phyloP scores from a whole-genome alignment of 53 echinoderm and acorn worm species.

The Luidia sarsii region DNA sequence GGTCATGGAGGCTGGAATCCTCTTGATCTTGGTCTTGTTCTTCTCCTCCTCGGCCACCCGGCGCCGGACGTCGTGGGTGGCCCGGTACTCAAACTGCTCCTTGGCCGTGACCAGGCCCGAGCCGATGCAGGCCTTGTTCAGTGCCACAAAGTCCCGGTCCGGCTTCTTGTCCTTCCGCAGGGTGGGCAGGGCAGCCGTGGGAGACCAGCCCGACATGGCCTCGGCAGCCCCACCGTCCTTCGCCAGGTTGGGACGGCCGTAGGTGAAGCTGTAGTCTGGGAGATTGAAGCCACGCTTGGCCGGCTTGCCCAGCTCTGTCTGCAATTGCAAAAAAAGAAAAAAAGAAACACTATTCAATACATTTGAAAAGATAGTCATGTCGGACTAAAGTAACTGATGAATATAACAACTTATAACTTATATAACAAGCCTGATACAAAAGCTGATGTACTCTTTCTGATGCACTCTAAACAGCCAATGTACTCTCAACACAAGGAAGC shows the following conservation, averaged over 20 bases:
- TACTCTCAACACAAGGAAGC: not conserved
- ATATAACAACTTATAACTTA: too few relatives aligned
- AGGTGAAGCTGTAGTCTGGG: conserved; percentile 81
- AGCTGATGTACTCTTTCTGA: too few relatives aligned
- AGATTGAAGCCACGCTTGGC: conserved; percentile 84
- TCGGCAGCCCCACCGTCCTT: conserved; percentile 92
- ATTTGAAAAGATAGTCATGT: too few relatives aligned
- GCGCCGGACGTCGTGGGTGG: conserved; percentile 92
- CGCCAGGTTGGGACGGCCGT: conserved; percentile 83
- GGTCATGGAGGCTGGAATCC: conserved; percentile 94
- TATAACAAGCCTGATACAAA: too few relatives aligned
- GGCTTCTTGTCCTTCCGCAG: conserved; percentile 76
- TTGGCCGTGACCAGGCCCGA: conserved; percentile 86
- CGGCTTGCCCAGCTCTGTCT: conserved; percentile 87
- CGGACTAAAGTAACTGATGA: too few relatives aligned
- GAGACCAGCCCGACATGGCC: conserved; percentile 87
- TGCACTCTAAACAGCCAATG: not conserved
- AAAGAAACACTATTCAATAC: too few relatives aligned
- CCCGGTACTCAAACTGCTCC: conserved; percentile 98
- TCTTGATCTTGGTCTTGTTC: conserved; percentile 88
- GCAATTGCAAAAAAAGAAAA: conserved; percentile 4
- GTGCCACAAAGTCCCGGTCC: conserved; percentile 91
- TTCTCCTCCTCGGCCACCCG: conserved; percentile 97
- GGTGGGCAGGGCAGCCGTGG: conserved; percentile 60
- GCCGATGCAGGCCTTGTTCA: conserved; percentile 91